Percentiles rank a stretch among this genome's conserved stretches.
These are phyloP conservation scores for Scarus forsteni DNA, from an alignment of 2,797 vertebrate genomes.

Conservation along the genomic window DNA sequence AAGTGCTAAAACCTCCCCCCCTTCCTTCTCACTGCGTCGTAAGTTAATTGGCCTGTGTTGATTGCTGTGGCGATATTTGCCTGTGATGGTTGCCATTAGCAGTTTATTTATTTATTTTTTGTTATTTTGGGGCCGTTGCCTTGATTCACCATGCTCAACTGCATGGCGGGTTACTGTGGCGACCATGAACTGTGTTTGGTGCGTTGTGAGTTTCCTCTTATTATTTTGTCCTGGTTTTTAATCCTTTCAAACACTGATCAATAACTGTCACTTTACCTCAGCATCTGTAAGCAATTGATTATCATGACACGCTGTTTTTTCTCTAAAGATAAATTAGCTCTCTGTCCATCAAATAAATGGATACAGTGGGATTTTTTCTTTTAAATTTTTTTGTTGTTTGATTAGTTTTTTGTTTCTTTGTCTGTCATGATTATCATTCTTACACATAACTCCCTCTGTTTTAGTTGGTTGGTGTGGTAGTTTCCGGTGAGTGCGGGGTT, in stretches of 20 bases:
- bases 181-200: slow-evolving; percentile 89
- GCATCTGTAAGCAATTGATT: slow-evolving; percentile 82
- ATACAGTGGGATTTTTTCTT: slow-evolving; percentile 57
- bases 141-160: slow-evolving; percentile 87
- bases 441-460: slow-evolving; percentile 80
- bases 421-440: slow-evolving; percentile 89
- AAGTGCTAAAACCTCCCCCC: slow-evolving; percentile 86
- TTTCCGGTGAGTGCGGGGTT: slow-evolving; percentile 81
- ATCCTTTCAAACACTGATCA: slow-evolving; percentile 85
- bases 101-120: slow-evolving; percentile 75
- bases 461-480: slow-evolving; percentile 86
- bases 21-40: slow-evolving; percentile 84
- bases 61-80: slow-evolving; percentile 89
- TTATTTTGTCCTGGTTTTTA: slow-evolving; percentile 83
- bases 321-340: slow-evolving; percentile 61
- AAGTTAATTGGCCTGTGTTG: slow-evolving; percentile 88
- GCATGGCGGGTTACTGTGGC: slow-evolving; percentile 89
- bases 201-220: slow-evolving; percentile 87
- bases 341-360: slow-evolving; percentile 60
- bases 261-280: slow-evolving; percentile 83
- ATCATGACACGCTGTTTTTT: slow-evolving; percentile 80
- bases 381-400: slow-evolving; percentile 62
- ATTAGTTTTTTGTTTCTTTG: slow-evolving; percentile 72
- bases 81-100: slow-evolving; percentile 89
- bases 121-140: slow-evolving; percentile 84